A percentile compares a stretch with the other conserved stretches of the same genome.
These are phyloP conservation scores for Melitaea athalia DNA, from an alignment of 2,888 invertebrate genomes.

Conservation along the genomic window DNA sequence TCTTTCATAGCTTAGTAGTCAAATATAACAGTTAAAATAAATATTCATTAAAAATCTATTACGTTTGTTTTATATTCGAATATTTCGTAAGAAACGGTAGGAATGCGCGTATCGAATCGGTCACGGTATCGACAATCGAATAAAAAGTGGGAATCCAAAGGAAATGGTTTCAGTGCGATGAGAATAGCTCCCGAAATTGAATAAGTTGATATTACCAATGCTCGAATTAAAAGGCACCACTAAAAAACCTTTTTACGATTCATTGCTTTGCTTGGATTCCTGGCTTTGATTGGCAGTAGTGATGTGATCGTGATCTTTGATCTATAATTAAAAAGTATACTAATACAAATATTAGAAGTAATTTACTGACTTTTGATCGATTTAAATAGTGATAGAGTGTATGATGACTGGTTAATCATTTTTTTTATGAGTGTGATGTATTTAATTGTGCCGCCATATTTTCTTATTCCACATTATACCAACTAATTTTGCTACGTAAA, in stretches of 20 bases:
- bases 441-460: too few relatives aligned
- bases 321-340: not conserved
- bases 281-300: constrained; percentile 44
- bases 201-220: constrained; percentile 78
- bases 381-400: too few relatives aligned
- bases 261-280: constrained; percentile 59
- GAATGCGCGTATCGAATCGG: constrained; percentile 77
- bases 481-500: not conserved
- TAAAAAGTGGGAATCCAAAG: constrained; percentile 59
- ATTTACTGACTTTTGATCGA: too few relatives aligned
- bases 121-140: constrained; percentile 52
- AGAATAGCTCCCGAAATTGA: constrained; percentile 75
- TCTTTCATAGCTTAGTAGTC: not conserved
- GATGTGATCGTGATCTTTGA: constrained; percentile 25
- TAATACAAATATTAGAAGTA: not conserved
- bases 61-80: constrained; percentile 52
- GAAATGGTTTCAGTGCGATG: constrained; percentile 74
- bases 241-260: constrained; percentile 72
- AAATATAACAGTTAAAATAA: not conserved
- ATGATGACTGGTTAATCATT: too few relatives aligned
- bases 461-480: too few relatives aligned
- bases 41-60: constrained; percentile 26
- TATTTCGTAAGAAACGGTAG: constrained; percentile 58
- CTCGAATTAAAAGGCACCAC: constrained; percentile 75
- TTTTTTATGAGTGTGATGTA: too few relatives aligned